Evolutionary conservation across 1,140 invertebrate species (phyloP).

Genomic region (Trigoniulus corallinus): DNA sequence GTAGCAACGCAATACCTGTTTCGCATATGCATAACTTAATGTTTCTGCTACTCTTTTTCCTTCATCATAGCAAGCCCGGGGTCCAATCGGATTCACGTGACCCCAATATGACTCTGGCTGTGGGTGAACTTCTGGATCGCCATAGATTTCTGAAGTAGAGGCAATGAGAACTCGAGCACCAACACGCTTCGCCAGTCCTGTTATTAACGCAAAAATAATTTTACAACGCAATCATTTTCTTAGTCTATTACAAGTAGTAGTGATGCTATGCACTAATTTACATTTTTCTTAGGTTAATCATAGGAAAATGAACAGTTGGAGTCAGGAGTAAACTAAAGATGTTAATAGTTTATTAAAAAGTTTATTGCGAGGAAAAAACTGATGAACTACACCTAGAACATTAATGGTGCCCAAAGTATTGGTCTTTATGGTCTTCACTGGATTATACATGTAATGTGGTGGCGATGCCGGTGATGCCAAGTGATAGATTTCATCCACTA

Average conservation of each 20-base stretch:
- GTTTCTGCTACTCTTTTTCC: conserved; percentile 95
- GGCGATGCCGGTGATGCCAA: conserved; percentile 96
- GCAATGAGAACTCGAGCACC: conserved; percentile 88
- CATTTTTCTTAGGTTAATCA: no score
- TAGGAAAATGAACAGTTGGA: no score
- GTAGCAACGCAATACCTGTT: no score
- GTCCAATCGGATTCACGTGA: conserved; percentile 95
- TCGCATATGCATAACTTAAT: conserved; percentile 89
- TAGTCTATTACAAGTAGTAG: not conserved
- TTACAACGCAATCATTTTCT: not conserved
- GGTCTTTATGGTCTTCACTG: conserved; percentile 98
- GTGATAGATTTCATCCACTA: conserved; percentile 97
- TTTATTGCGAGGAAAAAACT: no score
- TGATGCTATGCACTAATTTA: not conserved
- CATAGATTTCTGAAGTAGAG: conserved; percentile 97
- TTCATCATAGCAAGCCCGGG: conserved; percentile 95
- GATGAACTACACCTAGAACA: conserved; percentile 86
- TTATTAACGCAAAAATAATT: conserved; percentile 15
- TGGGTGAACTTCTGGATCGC: conserved; percentile 91
- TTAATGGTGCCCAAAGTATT: conserved; percentile 99
- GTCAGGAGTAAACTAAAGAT: conserved; percentile 4
- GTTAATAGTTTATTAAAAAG: no score
- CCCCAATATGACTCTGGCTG: conserved; percentile 96
- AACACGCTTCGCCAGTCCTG: conserved; percentile 79
- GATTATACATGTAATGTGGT: conserved; percentile 99